Base-by-base conservation (phyloP, 2,888 invertebrate species). In the Busseola fusca region DNA sequence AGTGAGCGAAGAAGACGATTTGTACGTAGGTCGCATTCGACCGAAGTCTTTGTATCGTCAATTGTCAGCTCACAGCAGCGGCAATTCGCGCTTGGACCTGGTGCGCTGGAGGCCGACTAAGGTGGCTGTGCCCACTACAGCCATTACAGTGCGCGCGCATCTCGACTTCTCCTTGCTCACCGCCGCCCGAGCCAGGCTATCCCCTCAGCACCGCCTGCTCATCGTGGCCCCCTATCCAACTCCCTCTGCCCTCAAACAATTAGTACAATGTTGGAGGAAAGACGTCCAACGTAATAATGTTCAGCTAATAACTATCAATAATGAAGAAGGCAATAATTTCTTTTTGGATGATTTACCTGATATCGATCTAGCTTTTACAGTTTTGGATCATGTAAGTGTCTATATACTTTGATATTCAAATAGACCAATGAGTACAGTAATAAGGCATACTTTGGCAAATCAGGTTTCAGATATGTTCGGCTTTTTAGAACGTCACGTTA, bases 341-440 rank as follows among this genome's bases (percentile, higher is more conserved):
- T 71, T 67, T 40, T 65, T 89, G 37, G 87, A 86, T 42, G 80
- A 90, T 63, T 62, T 91, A n/a, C 88, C 91, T 0, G 84, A 89
- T 52, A 72, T 89, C 27, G 85, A 90, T 74, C 79, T 92, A 42
- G 87, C 87, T 1, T 87, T 84, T 62, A 90, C 86, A 52, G 82
- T 90, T n/a, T 67, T 89, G 3, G 72, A 87, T 62, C 78, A 89
- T 66, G 91, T 91, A 81, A 86, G 90, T 83, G 34, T 69, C 2
- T 42, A 30, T 2, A 57, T 40, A 50, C 1, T 42, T 27, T 40
- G 9, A 27, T 42, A 52, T 72, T n/a, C 14, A 54, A 42, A 52
- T 25, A 54, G 1, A 25, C 40, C 1, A 14, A 30, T 48, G 21
- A 25, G 30, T 62, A n/a, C 42, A 60, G 14, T 42, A 42, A 45